Evolutionary conservation across 2,888 invertebrate species (phyloP), one percentile per base, ranked within the genome.

Genomic region (Cephus rjabovi): DNA sequence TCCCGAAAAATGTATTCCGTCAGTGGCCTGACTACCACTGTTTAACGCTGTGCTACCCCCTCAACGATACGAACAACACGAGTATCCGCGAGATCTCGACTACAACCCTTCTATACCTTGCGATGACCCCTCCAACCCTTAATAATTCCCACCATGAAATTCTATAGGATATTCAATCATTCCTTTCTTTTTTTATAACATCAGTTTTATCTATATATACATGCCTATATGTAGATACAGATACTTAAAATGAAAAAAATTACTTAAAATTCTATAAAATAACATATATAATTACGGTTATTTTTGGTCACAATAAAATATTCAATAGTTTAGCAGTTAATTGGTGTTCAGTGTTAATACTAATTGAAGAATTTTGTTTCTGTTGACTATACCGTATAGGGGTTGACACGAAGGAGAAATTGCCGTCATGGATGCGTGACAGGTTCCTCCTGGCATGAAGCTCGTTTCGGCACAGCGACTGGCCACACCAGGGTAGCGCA

Each of bases 391-490:
- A 71, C 31, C 11, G 71, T 31, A 15, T 12, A 71, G 71, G 31
- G 31, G 71, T 34, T 31, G 31, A 33, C 71, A 33, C 71, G 71
- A 31, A 71, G 34, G 74, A 30, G 74, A 74, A 34, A 34, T 33
- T 31, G 71, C 31, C 33, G 71, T 12, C 71, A 34, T 34, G 35
- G 35, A 34, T 12, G 34, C 81, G 81, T 83, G 85, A 84, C 84
- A 84, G 84, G 83, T 81, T 56, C 40, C 40, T 56, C 80, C 79
- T 80, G 80, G 81, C 81, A 82, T 83, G 83, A 82, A 85, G 82
- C 86, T 87, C 85, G 84, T 84, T 84, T 83, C 82, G 79, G 81
- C 82, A 82, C 82, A 81, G 34, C n/a, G 35, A 34, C 12, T 30
- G 74, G 74, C 12, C 74, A n/a, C 34, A 35, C 34, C 12, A 15